These are phyloP conservation scores for Meriones psammophilus DNA, from an alignment of 2,797 vertebrate genomes.

Conservation along the genomic window DNA sequence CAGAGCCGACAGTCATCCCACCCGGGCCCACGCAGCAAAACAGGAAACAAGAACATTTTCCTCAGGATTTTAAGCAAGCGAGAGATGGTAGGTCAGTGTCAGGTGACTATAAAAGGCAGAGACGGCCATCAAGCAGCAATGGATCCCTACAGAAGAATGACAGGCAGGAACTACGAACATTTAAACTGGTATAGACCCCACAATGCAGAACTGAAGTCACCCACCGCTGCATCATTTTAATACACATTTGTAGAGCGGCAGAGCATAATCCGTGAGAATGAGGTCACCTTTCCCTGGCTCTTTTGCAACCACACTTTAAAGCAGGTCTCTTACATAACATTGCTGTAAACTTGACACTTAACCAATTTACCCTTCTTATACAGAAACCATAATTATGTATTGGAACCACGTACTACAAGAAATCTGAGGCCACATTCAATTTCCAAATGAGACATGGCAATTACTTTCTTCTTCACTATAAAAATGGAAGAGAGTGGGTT, in stretches of 20 bases:
- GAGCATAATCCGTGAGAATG: background rate
- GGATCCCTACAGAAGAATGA: background rate
- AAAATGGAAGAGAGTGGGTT: background rate
- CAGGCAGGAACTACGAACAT: background rate
- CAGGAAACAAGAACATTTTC: constrained; percentile 65
- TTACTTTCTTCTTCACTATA: background rate
- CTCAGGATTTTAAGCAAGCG: constrained; percentile 62
- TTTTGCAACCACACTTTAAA: background rate
- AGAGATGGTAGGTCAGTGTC: background rate
- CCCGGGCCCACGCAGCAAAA: constrained; percentile 63
- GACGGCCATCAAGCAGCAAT: constrained; percentile 16
- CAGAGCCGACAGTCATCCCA: constrained; percentile 84
- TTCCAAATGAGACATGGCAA: background rate
- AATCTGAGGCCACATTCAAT: constrained; percentile 66
- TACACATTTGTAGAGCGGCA: background rate
- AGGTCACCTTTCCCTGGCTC: background rate
- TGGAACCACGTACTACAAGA: constrained; percentile 73
- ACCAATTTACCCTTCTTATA: constrained; percentile 32
- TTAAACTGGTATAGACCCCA: background rate
- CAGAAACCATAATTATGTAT: constrained; percentile 68
- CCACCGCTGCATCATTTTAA: background rate
- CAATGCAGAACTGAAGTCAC: constrained; percentile 1
- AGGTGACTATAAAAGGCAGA: constrained; percentile 63
- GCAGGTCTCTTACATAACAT: constrained; percentile 36
- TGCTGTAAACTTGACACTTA: constrained; percentile 55